phyloP scores from a whole-genome alignment of 2,797 vertebrate species.

The Chaunax sp. region DNA sequence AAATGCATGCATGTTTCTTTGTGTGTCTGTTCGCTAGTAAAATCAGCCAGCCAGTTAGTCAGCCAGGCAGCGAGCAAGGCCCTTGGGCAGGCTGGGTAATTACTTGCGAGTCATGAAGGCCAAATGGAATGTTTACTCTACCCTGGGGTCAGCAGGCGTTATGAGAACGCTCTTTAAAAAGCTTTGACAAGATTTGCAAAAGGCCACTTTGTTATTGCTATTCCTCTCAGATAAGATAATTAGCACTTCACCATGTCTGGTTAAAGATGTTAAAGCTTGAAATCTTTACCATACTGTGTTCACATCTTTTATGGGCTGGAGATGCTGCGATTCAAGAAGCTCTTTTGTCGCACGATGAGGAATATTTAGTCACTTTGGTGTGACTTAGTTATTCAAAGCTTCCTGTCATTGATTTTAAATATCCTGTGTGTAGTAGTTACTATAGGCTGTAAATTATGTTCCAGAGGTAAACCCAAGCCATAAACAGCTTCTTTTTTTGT shows the following conservation, averaged over 20 bases:
- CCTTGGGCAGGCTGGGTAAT: constrained; percentile 82
- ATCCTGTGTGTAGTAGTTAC: constrained; percentile 36
- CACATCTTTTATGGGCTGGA: constrained; percentile 14
- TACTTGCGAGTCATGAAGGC: constrained; percentile 83
- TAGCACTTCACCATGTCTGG: constrained; percentile 45
- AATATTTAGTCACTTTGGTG: constrained; percentile 7
- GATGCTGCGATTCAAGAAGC: not conserved
- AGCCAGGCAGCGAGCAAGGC: constrained; percentile 61
- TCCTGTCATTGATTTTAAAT: constrained; percentile 40
- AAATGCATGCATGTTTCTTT: constrained; percentile 67
- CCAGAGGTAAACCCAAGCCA: constrained; percentile 66
- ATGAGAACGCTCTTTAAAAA: constrained; percentile 70
- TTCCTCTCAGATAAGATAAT: constrained; percentile 66
- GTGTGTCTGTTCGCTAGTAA: constrained; percentile 71
- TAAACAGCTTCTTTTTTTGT: constrained; percentile 78
- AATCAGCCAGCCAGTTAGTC: constrained; percentile 53
- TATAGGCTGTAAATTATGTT: constrained; percentile 61
- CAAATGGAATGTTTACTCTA: constrained; percentile 85
- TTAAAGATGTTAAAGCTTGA: constrained; percentile 35
- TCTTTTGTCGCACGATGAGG: constrained; percentile 1
- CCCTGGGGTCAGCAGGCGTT: constrained; percentile 76
- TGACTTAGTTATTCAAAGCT: constrained; percentile 4
- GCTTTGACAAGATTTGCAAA: constrained; percentile 70
- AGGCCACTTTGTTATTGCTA: constrained; percentile 71
- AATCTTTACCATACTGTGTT: constrained; percentile 18